A percentile compares a stretch with the other conserved stretches of the same genome.
Conservation (phyloP, 2,888 invertebrate species). For the Tillus elongatus region DNA sequence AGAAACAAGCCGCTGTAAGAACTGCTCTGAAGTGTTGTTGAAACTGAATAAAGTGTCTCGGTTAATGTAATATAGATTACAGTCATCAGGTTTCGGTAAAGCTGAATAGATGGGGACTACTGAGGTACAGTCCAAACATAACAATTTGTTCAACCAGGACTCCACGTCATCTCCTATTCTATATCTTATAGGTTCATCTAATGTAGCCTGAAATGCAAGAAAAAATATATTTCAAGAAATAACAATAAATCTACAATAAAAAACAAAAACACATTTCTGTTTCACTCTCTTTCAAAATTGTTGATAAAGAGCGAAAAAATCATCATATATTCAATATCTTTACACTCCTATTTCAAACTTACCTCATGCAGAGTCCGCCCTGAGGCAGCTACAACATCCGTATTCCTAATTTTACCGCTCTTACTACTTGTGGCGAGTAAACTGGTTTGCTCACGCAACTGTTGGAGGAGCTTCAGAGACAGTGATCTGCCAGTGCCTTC, state of each 20-base stretch:
- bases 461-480: conserved; percentile 87
- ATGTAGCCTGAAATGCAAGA: conserved; percentile 66
- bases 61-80: conserved; percentile 81
- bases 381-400: conserved; percentile 39
- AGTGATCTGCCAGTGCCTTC: conserved; percentile 96
- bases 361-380: conserved; percentile 51
- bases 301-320: background rate
- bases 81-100: conserved; percentile 80
- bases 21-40: conserved; percentile 85
- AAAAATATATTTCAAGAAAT: conserved; percentile 16
- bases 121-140: conserved; percentile 81
- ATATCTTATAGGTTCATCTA: conserved; percentile 95
- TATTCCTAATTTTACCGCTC: conserved; percentile 32
- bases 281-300: background rate
- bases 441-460: conserved; percentile 59
- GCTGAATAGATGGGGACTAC: conserved; percentile 61
- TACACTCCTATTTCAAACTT: conserved; percentile 16
- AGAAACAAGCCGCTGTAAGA: conserved; percentile 84
- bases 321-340: background rate
- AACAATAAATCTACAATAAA: background rate
- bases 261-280: too few relatives aligned
- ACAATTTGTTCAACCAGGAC: conserved; percentile 78
- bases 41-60: conserved; percentile 95
- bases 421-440: conserved; percentile 46
- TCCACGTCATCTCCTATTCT: conserved; percentile 79